Percentiles rank a stretch among this genome's conserved stretches.
Evolutionary conservation across 2,888 invertebrate genomes (phyloP).

Genomic region (Eudasyphora cyanicolor): DNA sequence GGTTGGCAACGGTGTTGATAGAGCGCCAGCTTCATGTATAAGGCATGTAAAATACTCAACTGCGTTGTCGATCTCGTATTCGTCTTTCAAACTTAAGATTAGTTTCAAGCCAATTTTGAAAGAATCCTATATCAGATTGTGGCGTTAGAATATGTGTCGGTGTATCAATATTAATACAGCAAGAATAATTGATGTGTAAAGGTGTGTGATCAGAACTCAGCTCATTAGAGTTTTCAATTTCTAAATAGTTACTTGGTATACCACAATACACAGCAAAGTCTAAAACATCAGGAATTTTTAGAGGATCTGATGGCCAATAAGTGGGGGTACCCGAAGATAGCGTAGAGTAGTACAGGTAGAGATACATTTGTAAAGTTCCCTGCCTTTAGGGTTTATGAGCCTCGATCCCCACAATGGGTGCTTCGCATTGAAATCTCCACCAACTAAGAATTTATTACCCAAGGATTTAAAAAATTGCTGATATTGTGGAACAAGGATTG

Average conservation of each 20-base stretch:
- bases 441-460: background rate
- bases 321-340: constrained; percentile 2
- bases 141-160: too few species aligned
- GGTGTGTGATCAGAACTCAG: constrained; percentile 8
- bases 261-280: background rate
- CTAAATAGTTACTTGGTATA: background rate
- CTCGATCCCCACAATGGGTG: too few species aligned
- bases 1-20: background rate
- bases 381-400: background rate
- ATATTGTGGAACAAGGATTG: too few species aligned
- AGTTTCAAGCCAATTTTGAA: too few species aligned
- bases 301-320: constrained; percentile 9
- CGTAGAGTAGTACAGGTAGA: too few species aligned
- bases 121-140: too few species aligned
- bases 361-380: background rate
- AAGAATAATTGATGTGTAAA: too few species aligned
- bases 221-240: background rate
- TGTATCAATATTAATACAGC: too few species aligned
- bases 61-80: background rate
- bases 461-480: background rate
- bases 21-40: background rate
- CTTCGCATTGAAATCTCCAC: too few species aligned
- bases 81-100: background rate
- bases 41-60: background rate
- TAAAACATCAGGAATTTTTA: background rate